Percentiles rank a stretch among this genome's conserved stretches.
Conservation (phyloP, 2,888 invertebrate genomes). For the Ophion slaviceki region DNA sequence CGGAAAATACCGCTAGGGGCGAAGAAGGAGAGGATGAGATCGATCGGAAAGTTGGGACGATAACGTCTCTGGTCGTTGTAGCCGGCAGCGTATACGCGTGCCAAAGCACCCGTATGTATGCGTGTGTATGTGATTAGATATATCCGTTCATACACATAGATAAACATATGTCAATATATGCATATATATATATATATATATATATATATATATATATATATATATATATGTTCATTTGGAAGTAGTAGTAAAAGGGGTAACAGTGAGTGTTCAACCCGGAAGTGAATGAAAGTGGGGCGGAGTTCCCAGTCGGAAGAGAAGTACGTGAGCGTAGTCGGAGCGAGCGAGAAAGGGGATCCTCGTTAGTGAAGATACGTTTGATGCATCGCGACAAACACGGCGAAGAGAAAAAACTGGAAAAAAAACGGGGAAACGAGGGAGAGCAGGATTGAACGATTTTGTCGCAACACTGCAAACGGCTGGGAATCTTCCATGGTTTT, state of each 20-base stretch:
- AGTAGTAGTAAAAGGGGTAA: not conserved
- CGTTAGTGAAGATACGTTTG: not conserved
- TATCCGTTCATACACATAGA: not conserved
- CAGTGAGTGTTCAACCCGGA: constrained; percentile 38
- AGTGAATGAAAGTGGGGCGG: constrained; percentile 58
- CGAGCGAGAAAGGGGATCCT: not conserved
- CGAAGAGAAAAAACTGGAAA: not conserved
- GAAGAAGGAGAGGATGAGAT: constrained; percentile 70
- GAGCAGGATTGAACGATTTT: not conserved
- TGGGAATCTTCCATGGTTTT: constrained; percentile 71
- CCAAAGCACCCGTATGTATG: constrained; percentile 16
- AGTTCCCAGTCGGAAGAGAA: constrained; percentile 57
- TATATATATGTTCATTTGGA: constrained; percentile 9
- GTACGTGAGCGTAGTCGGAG: constrained; percentile 11
- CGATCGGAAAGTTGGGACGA: constrained; percentile 73
- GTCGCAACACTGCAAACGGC: constrained; percentile 11
- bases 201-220: constrained; percentile 15
- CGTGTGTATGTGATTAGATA: constrained; percentile 1
- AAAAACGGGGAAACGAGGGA: constrained; percentile 2
- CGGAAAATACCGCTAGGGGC: constrained; percentile 64
- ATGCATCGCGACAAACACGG: not conserved
- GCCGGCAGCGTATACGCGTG: constrained; percentile 55
- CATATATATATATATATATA: constrained; percentile 14
- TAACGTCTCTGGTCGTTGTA: constrained; percentile 45
- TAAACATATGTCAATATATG: constrained; percentile 8